These are phyloP conservation scores for Chymomyza costata DNA, from an alignment of 1,140 invertebrate genomes.

Conservation along the genomic window DNA sequence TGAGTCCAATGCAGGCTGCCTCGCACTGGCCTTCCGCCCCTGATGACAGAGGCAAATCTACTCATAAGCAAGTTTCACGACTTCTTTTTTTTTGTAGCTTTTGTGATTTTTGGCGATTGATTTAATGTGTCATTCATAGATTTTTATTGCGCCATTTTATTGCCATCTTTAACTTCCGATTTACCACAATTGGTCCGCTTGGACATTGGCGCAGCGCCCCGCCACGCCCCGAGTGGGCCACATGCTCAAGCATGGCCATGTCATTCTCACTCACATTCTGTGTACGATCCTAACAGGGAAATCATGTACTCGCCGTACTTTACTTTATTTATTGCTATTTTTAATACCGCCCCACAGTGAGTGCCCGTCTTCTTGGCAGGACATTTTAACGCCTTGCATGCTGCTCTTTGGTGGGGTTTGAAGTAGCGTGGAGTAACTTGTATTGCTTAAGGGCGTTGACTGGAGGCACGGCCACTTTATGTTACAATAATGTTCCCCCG, in stretches of 20 bases:
- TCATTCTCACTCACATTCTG: slow-evolving; percentile 31
- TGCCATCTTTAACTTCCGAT: slow-evolving; percentile 75
- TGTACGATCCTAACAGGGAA: slow-evolving; percentile 73
- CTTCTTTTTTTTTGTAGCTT: slow-evolving; percentile 49
- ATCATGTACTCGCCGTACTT: slow-evolving; percentile 75
- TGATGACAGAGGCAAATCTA: slow-evolving; percentile 44
- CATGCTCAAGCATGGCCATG: slow-evolving; percentile 6
- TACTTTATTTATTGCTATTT: slow-evolving; percentile 75
- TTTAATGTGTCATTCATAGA: slow-evolving; percentile 76
- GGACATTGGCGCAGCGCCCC: slow-evolving; percentile 72
- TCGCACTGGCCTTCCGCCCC: not conserved
- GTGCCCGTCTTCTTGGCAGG: slow-evolving; percentile 36
- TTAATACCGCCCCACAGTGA: slow-evolving; percentile 61
- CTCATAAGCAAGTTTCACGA: slow-evolving; percentile 60
- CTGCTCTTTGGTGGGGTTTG: slow-evolving; percentile 2
- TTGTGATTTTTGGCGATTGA: slow-evolving; percentile 75
- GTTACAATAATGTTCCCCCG: slow-evolving; percentile 70
- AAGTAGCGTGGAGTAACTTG: not conserved
- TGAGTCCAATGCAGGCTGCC: too few species aligned
- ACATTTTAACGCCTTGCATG: slow-evolving; percentile 63
- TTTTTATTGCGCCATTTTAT: slow-evolving; percentile 75
- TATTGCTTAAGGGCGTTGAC: not conserved
- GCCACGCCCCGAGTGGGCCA: slow-evolving; percentile 50
- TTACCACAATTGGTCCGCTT: slow-evolving; percentile 75
- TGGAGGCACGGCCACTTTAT: slow-evolving; percentile 56